Conservation (phyloP, 2,888 invertebrate genomes). For the Tachina lurida region DNA sequence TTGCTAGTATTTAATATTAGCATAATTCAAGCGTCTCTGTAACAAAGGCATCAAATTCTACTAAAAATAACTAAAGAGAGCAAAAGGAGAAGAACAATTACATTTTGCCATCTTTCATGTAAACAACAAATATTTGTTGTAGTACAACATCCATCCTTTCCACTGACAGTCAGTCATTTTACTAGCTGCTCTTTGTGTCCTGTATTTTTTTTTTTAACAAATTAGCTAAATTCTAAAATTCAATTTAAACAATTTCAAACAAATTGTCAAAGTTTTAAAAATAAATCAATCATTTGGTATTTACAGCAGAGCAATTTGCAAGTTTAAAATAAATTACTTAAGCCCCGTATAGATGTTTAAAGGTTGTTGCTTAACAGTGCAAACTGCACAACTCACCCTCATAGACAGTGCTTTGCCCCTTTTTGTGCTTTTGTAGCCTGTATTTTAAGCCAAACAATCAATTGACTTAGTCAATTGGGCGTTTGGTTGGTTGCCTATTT, state of each 20-base stretch:
- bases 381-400: conserved; percentile 1
- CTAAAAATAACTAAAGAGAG: conserved; percentile 25
- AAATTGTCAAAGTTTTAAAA: conserved; percentile 59
- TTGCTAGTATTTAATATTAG: conserved; percentile 44
- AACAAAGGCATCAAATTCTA: conserved; percentile 42
- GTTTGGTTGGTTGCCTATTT: conserved; percentile 27
- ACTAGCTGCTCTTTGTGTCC: neutral
- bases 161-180: neutral
- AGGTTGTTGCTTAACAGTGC: neutral
- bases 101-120: conserved; percentile 27
- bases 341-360: conserved; percentile 3
- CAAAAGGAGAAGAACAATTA: neutral
- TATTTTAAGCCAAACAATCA: conserved; percentile 54
- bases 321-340: conserved; percentile 60
- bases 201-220: conserved; percentile 30
- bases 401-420: neutral
- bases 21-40: conserved; percentile 42
- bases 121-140: conserved; percentile 46
- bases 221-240: conserved; percentile 65
- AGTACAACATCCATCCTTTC: no score
- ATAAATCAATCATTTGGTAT: conserved; percentile 67
- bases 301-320: conserved; percentile 48
- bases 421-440: conserved; percentile 3
- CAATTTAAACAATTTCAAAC: conserved; percentile 61
- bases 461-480: conserved; percentile 57